phyloP scores from a whole-genome alignment of 1,140 invertebrate genomes.

The Drosophila biarmipes region DNA sequence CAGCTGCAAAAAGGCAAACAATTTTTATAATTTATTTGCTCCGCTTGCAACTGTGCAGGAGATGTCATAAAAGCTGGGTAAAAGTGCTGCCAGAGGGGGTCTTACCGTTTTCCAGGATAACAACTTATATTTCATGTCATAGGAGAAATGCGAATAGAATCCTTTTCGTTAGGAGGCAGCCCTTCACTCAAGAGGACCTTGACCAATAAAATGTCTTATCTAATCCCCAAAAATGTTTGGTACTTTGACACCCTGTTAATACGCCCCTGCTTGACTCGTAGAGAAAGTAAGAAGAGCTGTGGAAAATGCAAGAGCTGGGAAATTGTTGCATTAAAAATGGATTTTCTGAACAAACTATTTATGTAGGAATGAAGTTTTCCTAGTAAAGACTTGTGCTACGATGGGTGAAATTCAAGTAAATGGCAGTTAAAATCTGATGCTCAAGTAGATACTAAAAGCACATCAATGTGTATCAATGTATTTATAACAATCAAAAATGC shows the following conservation, averaged over 20 bases:
- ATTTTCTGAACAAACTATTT: constrained; percentile 35
- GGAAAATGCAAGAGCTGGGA: constrained; percentile 5
- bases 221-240: constrained; percentile 2
- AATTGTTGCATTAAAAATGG: constrained; percentile 63
- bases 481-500: no score
- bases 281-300: neutral
- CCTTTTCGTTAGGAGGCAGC: neutral
- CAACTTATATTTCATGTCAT: constrained; percentile 1
- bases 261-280: neutral
- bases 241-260: neutral
- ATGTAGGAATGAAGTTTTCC: constrained; percentile 27
- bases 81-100: constrained; percentile 3
- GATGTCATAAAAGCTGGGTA: constrained; percentile 27
- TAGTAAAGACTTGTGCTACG: neutral
- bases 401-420: neutral
- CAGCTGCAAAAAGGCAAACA: constrained; percentile 45
- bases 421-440: no score
- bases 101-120: constrained; percentile 11
- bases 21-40: constrained; percentile 62
- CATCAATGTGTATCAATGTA: no score
- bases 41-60: constrained; percentile 38
- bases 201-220: constrained; percentile 18
- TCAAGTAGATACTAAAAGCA: no score
- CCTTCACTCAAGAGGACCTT: constrained; percentile 6
- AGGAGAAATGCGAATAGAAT: neutral